Conservation (phyloP, 2,888 invertebrate species). For the Lacanobia oleracea region DNA sequence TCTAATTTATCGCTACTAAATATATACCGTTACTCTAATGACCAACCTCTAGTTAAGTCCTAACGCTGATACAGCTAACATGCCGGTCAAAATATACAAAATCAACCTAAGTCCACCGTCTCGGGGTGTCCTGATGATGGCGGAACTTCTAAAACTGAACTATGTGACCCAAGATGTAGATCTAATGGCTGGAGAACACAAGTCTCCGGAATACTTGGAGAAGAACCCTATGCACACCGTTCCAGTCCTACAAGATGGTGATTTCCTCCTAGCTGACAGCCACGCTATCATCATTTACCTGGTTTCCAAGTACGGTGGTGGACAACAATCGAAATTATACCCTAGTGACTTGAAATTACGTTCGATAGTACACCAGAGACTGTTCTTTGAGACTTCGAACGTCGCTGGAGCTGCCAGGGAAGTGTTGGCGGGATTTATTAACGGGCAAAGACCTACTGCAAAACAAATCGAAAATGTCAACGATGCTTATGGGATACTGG, state of each 20-base stretch:
- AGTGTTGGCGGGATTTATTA: slow-evolving; percentile 4
- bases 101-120: slow-evolving; percentile 70
- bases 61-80: slow-evolving; percentile 45
- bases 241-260: slow-evolving; percentile 75
- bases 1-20: slow-evolving; percentile 3
- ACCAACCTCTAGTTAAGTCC: slow-evolving; percentile 3
- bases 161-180: slow-evolving; percentile 67
- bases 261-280: slow-evolving; percentile 72
- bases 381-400: slow-evolving; percentile 71
- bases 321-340: slow-evolving; percentile 69
- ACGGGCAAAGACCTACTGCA: slow-evolving; percentile 37
- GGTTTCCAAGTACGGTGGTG: slow-evolving; percentile 74
- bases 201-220: slow-evolving; percentile 69
- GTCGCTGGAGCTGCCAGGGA: slow-evolving; percentile 64
- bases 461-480: slow-evolving; percentile 61
- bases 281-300: slow-evolving; percentile 76
- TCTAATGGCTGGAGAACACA: slow-evolving; percentile 61
- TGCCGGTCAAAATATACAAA: slow-evolving; percentile 72
- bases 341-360: slow-evolving; percentile 69
- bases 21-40: not conserved
- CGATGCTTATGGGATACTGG: slow-evolving; percentile 72
- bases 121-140: slow-evolving; percentile 70
- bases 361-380: slow-evolving; percentile 70
- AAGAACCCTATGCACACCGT: slow-evolving; percentile 75
- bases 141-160: slow-evolving; percentile 70